Evolutionary conservation across 2,888 invertebrate genomes (phyloP).

Genomic region (Trichopoda pennipes): DNA sequence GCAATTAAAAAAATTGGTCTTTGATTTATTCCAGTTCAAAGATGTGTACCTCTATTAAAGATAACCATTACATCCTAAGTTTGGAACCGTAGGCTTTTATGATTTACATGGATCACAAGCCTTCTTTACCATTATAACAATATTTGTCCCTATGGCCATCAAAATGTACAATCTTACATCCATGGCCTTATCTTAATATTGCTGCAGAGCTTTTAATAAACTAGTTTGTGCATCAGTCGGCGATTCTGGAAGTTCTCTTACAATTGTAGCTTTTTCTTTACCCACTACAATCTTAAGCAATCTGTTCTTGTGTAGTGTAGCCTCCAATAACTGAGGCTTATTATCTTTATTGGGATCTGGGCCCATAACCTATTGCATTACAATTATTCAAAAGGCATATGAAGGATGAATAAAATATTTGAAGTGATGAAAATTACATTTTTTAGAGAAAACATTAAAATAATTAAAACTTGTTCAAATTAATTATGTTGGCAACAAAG

Average conservation of each 20-base stretch:
- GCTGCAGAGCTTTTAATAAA: neutral
- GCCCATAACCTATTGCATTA: slow-evolving; percentile 13
- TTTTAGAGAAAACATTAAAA: neutral
- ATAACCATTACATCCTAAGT: no score
- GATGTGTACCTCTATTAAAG: no score
- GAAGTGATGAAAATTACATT: neutral
- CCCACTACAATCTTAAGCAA: neutral
- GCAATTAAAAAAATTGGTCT: no score
- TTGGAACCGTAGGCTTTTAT: no score
- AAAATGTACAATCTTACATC: slow-evolving; percentile 32
- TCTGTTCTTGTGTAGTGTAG: neutral
- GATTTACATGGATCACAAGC: no score
- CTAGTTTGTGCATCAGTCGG: neutral
- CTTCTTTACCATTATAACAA: slow-evolving; percentile 38
- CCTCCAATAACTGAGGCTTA: slow-evolving; percentile 22
- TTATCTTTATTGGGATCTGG: neutral
- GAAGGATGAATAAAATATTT: neutral
- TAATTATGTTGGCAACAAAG: no score
- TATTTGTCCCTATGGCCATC: slow-evolving; percentile 17
- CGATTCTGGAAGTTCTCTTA: neutral
- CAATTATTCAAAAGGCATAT: slow-evolving; percentile 3
- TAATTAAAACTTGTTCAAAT: neutral
- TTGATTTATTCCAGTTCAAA: no score
- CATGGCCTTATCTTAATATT: slow-evolving; percentile 10
- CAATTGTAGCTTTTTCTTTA: neutral